Conservation (phyloP, 2,888 invertebrate genomes). For the Sipha maydis region DNA sequence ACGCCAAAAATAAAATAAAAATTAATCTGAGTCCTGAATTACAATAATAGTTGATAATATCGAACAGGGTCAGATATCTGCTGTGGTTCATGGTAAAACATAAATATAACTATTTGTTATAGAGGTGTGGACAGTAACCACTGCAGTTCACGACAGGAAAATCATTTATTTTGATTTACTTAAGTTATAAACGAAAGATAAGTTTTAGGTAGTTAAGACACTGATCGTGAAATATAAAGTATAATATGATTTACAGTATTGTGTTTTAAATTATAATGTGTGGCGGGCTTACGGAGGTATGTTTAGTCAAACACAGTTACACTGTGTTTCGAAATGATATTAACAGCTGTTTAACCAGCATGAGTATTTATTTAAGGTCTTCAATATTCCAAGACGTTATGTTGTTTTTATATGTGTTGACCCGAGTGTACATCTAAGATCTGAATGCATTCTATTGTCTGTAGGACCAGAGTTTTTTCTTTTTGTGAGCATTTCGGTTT, state of each 20-base stretch:
- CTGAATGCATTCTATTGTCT: conserved; percentile 3
- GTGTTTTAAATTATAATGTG: no score
- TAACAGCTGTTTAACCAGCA: conserved; percentile 14
- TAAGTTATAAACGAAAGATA: neutral
- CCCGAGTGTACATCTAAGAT: neutral
- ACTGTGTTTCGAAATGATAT: neutral
- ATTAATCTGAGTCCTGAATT: neutral
- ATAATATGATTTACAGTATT: no score
- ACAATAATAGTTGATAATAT: conserved; percentile 15
- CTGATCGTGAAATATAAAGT: no score
- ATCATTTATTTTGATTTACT: neutral
- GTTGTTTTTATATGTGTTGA: neutral
- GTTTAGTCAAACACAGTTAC: neutral
- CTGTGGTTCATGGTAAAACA: conserved; percentile 1
- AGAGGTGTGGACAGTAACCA: neutral
- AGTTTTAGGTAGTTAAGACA: neutral
- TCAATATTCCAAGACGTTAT: neutral
- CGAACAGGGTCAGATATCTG: conserved; percentile 12
- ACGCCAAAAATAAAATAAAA: neutral
- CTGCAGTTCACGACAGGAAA: neutral
- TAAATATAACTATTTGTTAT: neutral
- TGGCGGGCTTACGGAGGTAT: no score
- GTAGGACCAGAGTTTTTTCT: neutral
- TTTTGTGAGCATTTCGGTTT: conserved; percentile 9
- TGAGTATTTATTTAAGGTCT: neutral